Conservation (phyloP, 2,113 vertebrate genomes). For the Triplophysa rosa region DNA sequence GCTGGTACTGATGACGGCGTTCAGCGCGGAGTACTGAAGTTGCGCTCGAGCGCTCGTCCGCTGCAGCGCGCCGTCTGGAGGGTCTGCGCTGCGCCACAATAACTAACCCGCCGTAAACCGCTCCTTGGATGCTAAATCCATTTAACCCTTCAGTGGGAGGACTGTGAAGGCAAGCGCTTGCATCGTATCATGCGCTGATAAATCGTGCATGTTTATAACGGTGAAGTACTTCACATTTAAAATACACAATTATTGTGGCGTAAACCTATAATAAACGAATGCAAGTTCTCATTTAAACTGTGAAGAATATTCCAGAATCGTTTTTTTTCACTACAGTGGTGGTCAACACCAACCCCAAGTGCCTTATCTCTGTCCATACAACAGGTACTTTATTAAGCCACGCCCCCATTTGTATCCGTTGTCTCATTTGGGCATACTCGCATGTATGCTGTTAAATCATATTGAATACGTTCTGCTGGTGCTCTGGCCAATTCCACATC, state of each 20-base stretch:
- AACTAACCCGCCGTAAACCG: slow-evolving; percentile 61
- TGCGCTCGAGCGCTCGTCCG: slow-evolving; percentile 53
- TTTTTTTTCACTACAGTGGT: neutral
- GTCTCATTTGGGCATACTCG: neutral
- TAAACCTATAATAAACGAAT: neutral
- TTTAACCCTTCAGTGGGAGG: slow-evolving; percentile 66
- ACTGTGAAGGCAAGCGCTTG: neutral
- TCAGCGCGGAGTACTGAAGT: slow-evolving; percentile 57
- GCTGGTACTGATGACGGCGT: slow-evolving; percentile 38
- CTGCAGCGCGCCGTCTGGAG: slow-evolving; percentile 62
- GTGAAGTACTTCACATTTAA: neutral
- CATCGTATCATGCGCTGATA: neutral
- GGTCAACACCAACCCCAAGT: neutral
- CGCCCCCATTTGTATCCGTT: neutral
- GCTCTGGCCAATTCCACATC: neutral
- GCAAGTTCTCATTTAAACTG: too few relatives aligned
- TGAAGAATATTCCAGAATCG: too few relatives aligned
- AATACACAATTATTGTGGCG: neutral
- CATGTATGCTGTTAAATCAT: neutral
- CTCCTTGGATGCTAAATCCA: slow-evolving; percentile 50
- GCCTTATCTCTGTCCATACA: slow-evolving; percentile 33
- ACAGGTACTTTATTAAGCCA: slow-evolving; percentile 52
- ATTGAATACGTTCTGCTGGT: neutral
- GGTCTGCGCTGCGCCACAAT: slow-evolving; percentile 64
- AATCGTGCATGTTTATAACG: neutral